Base-by-base conservation (phyloP, 2,888 invertebrate genomes). In the Eulithis prunata region DNA sequence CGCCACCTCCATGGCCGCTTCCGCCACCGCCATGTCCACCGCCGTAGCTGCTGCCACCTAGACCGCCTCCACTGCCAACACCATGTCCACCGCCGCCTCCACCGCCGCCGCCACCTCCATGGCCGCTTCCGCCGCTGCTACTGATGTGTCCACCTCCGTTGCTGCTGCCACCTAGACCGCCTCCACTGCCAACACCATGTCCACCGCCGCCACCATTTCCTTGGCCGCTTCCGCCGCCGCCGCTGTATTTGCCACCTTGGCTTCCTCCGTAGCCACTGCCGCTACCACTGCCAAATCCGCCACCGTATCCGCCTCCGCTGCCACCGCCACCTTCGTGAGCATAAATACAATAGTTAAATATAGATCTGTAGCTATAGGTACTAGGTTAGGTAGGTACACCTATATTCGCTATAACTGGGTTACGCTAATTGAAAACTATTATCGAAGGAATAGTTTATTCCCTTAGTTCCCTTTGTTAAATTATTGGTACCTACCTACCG, bases 21-120 rank as follows among this genome's bases (percentile, higher is more conserved):
- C 73, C 69, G 5, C 68, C 71, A 2, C 71, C 71, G 7, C 75
- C 72, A 12, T 66, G 57, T 47, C 74, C 67, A 12, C 72, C 72
- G n/a, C 71, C 63, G 36, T 11, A 0, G 8, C 54, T 38, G n/a
- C 49, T 21, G 11, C 94, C 94, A 47, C 62, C 61, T 47, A n/a
- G n/a, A n/a, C n/a, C n/a, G n/a, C n/a, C n/a, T n/a, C n/a, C n/a
- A n/a, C n/a, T n/a, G n/a, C n/a, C n/a, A n/a, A 62, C n/a, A n/a
- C 55, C 61, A 14, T 49, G n/a, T 8, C 49, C 49, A 3, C 62
- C 56, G 13, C 56, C 51, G 3, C 13, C 10, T 12, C 55, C 49
- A 28, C 7, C 10, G 12, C 55, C 47, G 3, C 55, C 41, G 12
- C 61, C 56, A 2, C 8, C 21, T 4, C 53, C 45, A 2, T 11